These are phyloP conservation scores for Cheilosia vulpina DNA, from an alignment of 2,888 invertebrate genomes.

Conservation along the genomic window DNA sequence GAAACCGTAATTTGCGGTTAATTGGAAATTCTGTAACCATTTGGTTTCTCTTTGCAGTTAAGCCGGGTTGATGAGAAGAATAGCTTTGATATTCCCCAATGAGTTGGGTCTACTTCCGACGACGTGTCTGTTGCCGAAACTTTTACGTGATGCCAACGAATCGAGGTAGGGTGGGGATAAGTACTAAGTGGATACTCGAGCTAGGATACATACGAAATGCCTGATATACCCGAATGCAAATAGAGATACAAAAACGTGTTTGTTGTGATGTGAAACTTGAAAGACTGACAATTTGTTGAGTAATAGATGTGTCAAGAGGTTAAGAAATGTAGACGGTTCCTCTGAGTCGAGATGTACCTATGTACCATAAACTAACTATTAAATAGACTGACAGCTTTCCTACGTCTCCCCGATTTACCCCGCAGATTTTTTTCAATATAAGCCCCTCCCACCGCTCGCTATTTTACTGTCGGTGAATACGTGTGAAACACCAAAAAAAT, in stretches of 20 bases:
- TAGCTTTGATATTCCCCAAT: constrained; percentile 62
- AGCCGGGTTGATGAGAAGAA: constrained; percentile 59
- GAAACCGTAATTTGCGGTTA: constrained; percentile 73
- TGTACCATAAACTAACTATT: too few relatives aligned
- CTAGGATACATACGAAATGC: constrained; percentile 1
- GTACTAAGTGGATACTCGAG: not conserved
- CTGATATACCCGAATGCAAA: not conserved
- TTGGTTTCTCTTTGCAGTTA: constrained; percentile 56
- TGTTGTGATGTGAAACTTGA: not conserved
- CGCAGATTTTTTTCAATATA: too few relatives aligned
- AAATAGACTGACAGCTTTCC: too few relatives aligned
- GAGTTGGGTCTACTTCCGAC: constrained; percentile 66
- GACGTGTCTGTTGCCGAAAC: constrained; percentile 59
- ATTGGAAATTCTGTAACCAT: constrained; percentile 73
- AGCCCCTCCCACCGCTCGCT: too few relatives aligned
- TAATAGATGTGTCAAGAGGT: too few relatives aligned
- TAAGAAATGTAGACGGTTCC: too few relatives aligned
- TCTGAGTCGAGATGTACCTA: too few relatives aligned
- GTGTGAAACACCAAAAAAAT: too few relatives aligned
- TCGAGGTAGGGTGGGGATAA: not conserved
- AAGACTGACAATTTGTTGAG: constrained; percentile 15
- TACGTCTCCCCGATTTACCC: too few relatives aligned
- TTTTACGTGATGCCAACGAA: constrained; percentile 56
- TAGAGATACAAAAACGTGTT: not conserved
- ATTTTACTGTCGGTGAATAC: too few relatives aligned